Base-by-base conservation (phyloP, 2,888 invertebrate species). In the Dynastes maya region DNA sequence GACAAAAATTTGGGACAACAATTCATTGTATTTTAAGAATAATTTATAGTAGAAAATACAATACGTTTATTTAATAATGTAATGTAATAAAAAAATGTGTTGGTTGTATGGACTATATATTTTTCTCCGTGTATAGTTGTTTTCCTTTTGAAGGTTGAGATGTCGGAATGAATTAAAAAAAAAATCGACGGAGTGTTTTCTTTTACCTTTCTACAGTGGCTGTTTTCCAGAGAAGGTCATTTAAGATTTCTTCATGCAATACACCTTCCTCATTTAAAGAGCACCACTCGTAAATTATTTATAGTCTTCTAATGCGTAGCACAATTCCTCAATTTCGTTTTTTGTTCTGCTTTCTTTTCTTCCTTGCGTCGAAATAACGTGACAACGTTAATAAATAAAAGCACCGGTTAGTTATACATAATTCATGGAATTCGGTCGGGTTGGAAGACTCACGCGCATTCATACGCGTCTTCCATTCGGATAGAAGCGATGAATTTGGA, bases 311-410 rank as follows among this genome's bases (percentile, higher is more conserved):
- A 37, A 67, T 67, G 45, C 45, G 45, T 22, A 67, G n/a, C 45
- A 67, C 16, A 67, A 40, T 71, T 71, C 37, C 29, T 58, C 55
- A 55, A 55, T 71, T 71, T 37, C 13, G 8, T 55, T 55, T 71
- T 32, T 55, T 51, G 55, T 70, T 8, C 22, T 13, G 45, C 53
- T 55, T 55, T 71, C n/a, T 55, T 51, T 71, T 70, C 16, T 51
- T 27, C 51, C 53, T 55, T 71, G 16, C 37, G 71, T 55, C 71
- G 55, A 58, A 40, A 71, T 55, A 53, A 71, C 55, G 58, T 71
- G 71, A 71, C 71, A 55, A 71, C 71, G 55, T 71, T 71, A 71
- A 71, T 71, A 71, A 71, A 71, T 71, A 71, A 71, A 71, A 37
- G 55, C 55, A 58, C 58, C 71, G 58, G 32, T 16, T 71, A 37